Base-by-base conservation (phyloP, 2,888 invertebrate genomes). In the Dryobotodes eremita region DNA sequence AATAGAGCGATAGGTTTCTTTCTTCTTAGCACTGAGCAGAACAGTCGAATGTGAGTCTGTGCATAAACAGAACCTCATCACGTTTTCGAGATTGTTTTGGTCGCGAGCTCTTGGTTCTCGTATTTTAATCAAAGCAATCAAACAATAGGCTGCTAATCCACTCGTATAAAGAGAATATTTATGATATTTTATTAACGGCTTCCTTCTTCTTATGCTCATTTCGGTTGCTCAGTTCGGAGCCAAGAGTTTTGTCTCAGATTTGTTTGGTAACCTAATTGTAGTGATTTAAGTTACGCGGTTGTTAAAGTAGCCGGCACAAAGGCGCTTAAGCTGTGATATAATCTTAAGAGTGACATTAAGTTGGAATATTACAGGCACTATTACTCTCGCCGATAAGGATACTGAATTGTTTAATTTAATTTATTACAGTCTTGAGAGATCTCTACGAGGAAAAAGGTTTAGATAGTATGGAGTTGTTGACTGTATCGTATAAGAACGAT, bases 281-380 rank as follows among this genome's bases (percentile, higher is more conserved):
- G 90, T 92, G 90, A 92, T 93, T 93, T 92, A 93, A 90, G 90
- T 90, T 83, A 88, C 86, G 87, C 90, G 90, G 89, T 90, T 89
- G 90, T 90, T 89, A 89, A 89, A 91, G 86, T 89, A 91, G 89
- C 88, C 88, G 82, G 86, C 90, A 93, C 92, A 93, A 93, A 91
- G 92, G 90, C 88, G 89, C 90, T 90, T 88, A 89, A 91, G 88
- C 89, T 86, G 84, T 89, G 93, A 93, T 93, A 92, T 89, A 89
- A 93, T 93, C 93, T 93, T 89, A 92, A 91, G 89, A 90, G 89
- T 91, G 90, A 90, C 93, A 92, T 92, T 92, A 92, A 91, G 89
- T 91, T 90, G 89, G 91, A 92, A 91, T 92, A 93, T 93, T 92
- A 92, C 92, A 90, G 90, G 86, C 91, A 91, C 93, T 92, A 92